Base-by-base conservation (phyloP, 2,113 vertebrate genomes). In the Oceanodroma tethys region DNA sequence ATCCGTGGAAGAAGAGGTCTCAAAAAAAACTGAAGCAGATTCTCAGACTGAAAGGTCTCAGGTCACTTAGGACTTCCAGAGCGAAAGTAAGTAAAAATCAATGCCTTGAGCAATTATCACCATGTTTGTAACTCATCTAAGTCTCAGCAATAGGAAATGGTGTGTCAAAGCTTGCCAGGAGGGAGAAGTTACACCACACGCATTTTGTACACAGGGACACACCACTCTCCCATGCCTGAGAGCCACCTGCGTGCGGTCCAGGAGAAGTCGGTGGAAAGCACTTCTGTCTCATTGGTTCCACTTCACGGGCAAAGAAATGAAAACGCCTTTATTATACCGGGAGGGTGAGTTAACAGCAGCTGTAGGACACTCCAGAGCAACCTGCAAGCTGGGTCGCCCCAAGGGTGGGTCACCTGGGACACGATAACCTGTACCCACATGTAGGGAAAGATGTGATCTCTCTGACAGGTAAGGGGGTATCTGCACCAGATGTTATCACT, bases 131-230 rank as follows among this genome's bases (percentile, higher is more conserved):
- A 81, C 11, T 84, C 81, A 58, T 29, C 43, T 84, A 52, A 60
- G 58, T 2, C 74, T 75, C 70, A 82, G 66, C 56, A 79, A 75
- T 0, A 82, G 36, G 30, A 79, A 72, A 43, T 1, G 4, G 43
- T 26, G 40, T 19, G 43, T 26, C 42, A 72, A 43, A 55, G 47
- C 15, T 16, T 65, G 36, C 60, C 72, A 43, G n/a, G 29, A 78
- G 26, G 26, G 42, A 81, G 50, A 74, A 27, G 25, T 40, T 36
- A 48, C 21, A 73, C 12, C 30, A 13, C 32, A 15, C 1, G 1
- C 0, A 0, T 38, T 73, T 62, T 0, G 0, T 20, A n/a, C 23
- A 13, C 32, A 42, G 32, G 19, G 25, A 13, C 21, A 13, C 21
- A 62, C 16, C 0, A 2, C n/a, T n/a, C 30, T 62, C 48, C 65